These are phyloP conservation scores for Dissostichus mawsoni DNA, from an alignment of 2,113 vertebrate genomes.

Conservation along the genomic window DNA sequence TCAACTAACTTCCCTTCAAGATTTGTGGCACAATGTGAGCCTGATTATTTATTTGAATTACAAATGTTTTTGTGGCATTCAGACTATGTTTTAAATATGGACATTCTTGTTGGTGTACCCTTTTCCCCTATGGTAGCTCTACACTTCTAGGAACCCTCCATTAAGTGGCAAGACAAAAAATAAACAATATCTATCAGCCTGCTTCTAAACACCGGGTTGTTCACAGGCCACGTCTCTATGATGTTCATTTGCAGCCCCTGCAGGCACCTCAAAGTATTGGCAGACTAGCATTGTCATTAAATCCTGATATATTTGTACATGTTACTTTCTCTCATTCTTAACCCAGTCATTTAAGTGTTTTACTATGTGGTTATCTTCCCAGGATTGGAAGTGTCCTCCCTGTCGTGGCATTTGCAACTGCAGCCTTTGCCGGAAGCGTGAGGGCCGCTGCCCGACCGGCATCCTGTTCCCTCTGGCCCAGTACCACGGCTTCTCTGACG, in stretches of 20 bases:
- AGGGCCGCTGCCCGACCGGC: conserved; percentile 84
- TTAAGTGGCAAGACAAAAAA: no score
- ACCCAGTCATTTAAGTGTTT: not conserved
- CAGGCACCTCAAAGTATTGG: no score
- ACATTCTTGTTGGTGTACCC: no score
- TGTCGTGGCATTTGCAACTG: conserved; percentile 87
- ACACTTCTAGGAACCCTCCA: no score
- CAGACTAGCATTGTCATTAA: not conserved
- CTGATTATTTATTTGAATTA: not conserved
- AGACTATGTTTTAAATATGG: no score
- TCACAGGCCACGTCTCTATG: no score
- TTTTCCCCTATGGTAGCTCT: no score
- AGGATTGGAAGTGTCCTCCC: conserved; percentile 85
- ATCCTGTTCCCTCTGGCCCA: conserved; percentile 84
- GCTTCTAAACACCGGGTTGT: no score
- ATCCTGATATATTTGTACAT: not conserved
- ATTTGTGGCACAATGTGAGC: not conserved
- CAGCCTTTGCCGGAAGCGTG: conserved; percentile 84
- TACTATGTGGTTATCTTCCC: not conserved
- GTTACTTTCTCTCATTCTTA: no score
- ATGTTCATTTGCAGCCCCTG: no score
- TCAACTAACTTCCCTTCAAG: not conserved
- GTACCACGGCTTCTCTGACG: conserved; percentile 84
- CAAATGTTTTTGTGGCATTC: no score
- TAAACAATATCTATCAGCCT: no score